Base-by-base conservation (phyloP, 1,140 invertebrate species). In the Drosophila pectinifera region DNA sequence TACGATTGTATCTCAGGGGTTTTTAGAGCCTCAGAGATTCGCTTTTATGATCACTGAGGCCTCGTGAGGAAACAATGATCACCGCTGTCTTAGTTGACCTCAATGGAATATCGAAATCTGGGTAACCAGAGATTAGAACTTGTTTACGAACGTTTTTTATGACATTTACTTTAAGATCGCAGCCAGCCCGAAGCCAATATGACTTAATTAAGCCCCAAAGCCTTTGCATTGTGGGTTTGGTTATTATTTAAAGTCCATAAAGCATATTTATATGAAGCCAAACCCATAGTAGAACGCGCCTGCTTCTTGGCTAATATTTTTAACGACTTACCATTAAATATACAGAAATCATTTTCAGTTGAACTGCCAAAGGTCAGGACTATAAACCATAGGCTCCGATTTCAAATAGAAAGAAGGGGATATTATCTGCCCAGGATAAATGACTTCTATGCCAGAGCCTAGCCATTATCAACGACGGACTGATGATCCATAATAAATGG, bases 401-500 rank as follows among this genome's bases (percentile, higher is more conserved):
- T 28, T 8, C 8, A 39, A 8, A 16, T 7, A 20, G 10, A 7
- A 20, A 18, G 5, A 31, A 34, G 31, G 31, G 10, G 5, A 39
- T 26, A 55, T 55, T n/a, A n/a, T 22, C 8, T 28, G 14, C 8
- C 24, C 3, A 2, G 5, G 28, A 57, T 11, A 10, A 34, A 51
- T 58, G 14, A 3, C 3, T 49, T 34, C 24, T 38, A 20, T 16
- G 38, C 26, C 53, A 39, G 22, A 26, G 53, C 36, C 16, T 11
- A 41, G 4, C 5, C 6, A 42, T 61, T 63, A 63, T 16, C 11
- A 13, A n/a, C 7, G 16, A 43, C 13, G 11, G 18, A 46, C 10
- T n/a, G 18, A 39, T 41, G 28, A 26, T 41, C n/a, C 16, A 54
- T 58, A 63, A 78, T 64, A 72, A 78, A 68, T 67, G 43, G 34